Percentiles rank a stretch among this genome's conserved stretches.
Conservation (phyloP, 2,113 vertebrate genomes). For the Rhegmatorhina hoffmannsi region DNA sequence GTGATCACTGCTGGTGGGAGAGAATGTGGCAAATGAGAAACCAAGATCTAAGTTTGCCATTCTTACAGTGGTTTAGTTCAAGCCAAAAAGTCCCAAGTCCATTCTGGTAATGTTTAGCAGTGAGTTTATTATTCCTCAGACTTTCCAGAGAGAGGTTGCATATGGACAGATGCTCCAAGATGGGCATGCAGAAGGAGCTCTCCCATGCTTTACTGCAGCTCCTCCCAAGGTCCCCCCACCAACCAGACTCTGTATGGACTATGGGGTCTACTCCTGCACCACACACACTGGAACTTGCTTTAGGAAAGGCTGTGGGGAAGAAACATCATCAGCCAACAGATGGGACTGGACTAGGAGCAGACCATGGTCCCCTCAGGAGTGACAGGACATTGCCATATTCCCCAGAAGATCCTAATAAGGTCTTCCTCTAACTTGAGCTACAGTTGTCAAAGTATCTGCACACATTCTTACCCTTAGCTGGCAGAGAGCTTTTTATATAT, state of each 20-base stretch:
- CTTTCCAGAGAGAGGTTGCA: not conserved
- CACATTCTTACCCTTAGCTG: not conserved
- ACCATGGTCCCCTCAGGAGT: fast-evolving
- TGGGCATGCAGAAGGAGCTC: not conserved
- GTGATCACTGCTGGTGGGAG: not conserved
- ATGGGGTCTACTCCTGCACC: not conserved
- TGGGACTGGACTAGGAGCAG: not conserved
- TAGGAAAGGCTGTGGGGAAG: not conserved
- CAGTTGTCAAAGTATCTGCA: not conserved
- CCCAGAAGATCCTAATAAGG: not conserved
- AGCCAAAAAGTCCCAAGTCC: not conserved
- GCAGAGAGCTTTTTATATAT: not conserved
- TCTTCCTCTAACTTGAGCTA: not conserved
- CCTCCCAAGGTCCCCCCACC: not conserved
- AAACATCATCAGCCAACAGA: fast-evolving
- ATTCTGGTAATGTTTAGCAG: not conserved
- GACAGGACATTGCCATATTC: not conserved
- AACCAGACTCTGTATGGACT: not conserved
- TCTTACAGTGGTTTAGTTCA: not conserved
- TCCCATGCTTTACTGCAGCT: not conserved
- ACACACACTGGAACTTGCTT: fast-evolving
- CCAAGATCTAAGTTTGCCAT: not conserved
- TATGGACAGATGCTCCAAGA: not conserved
- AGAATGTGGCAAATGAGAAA: not conserved
- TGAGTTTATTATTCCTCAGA: not conserved